Evolutionary conservation across 2,113 vertebrate species (phyloP), one percentile per base, ranked within the genome.

Genomic region (Onychostoma macrolepis): DNA sequence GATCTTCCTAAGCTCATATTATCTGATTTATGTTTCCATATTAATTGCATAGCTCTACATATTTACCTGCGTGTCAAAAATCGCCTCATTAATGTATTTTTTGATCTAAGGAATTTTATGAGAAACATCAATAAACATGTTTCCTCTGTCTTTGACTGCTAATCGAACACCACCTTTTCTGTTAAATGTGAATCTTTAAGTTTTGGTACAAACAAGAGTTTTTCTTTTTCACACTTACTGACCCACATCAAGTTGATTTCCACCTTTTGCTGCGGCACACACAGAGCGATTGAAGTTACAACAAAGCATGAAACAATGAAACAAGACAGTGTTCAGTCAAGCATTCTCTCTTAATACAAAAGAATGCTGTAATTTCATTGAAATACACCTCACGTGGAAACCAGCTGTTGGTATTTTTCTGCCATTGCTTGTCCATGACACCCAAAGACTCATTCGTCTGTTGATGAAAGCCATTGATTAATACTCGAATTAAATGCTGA

Each of bases 381-480:
- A 81, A 86, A 61, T 86, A 13, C 33, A 26, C 15, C 21, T 80
- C 75, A n/a, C 24, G 7, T 11, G 36, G 19, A 80, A 69, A 28
- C 15, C 61, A 21, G 17, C 21, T 45, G 38, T 67, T 72, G n/a
- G 24, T 50, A 13, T 6, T 24, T 24, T 63, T 33, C 10, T 58
- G 1, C 82, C 26, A 28, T 83, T 71, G 65, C 67, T 53, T 71
- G 69, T 74, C 19, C 24, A 26, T 50, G 56, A 69, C 33, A 50
- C 38, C 36, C 13, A 86, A n/a, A 33, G 19, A 36, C 69, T 83
- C 43, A 26, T 87, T 87, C 4, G 3, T 84, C 13, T 74, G 41
- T 26, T 76, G 80, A 76, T 83, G 71, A 87, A 75, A 83, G 21
- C 41, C 1, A 58, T 72, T 82, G 80, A 87, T 83, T 83, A 87